Evolutionary conservation across 2,797 vertebrate species (phyloP).

Genomic region (Simalia tracyae): DNA sequence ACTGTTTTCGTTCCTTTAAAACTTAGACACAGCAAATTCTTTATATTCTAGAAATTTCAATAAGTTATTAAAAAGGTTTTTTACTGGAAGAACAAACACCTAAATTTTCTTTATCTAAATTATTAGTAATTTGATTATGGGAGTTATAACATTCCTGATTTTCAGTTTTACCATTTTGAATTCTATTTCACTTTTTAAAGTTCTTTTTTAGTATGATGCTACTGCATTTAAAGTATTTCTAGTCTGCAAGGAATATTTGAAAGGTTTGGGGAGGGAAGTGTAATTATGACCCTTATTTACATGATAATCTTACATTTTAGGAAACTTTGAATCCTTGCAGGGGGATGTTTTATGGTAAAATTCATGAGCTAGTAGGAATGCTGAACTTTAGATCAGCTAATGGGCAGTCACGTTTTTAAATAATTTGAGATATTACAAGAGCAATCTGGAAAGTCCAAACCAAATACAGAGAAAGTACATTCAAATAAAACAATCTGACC

Average conservation of each 20-base stretch:
- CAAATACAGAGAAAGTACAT: background rate
- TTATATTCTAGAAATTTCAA: background rate
- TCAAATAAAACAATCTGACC: background rate
- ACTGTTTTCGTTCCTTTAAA: background rate
- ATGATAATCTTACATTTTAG: background rate
- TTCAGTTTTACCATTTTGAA: background rate
- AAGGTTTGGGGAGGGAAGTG: background rate
- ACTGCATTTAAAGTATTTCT: background rate
- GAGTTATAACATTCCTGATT: background rate
- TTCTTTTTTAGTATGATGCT: background rate
- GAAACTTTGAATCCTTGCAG: background rate
- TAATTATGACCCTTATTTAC: background rate
- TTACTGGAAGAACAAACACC: background rate
- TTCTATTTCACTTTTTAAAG: background rate
- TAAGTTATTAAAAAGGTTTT: background rate
- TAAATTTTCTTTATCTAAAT: background rate
- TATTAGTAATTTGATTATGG: background rate
- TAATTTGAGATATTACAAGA: background rate
- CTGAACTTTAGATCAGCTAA: background rate
- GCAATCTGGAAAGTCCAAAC: background rate
- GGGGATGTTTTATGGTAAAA: background rate
- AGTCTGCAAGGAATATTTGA: background rate
- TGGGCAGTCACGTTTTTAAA: background rate
- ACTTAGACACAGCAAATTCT: background rate
- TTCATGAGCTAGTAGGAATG: background rate